Conservation (phyloP, 2,888 invertebrate species). For the Achlya flavicornis region DNA sequence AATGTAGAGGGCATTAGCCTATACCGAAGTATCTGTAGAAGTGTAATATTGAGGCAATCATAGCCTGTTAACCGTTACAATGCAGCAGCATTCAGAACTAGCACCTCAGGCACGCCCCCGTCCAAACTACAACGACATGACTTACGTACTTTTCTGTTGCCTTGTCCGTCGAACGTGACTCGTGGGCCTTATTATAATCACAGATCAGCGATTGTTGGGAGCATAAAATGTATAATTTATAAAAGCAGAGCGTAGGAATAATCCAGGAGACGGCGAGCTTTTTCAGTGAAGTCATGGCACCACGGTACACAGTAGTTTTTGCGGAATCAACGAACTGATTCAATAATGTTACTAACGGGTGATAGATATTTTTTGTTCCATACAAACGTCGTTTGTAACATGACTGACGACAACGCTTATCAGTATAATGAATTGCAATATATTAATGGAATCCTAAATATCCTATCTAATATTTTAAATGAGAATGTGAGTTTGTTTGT, state of each 20-base stretch:
- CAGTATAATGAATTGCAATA: constrained; percentile 26
- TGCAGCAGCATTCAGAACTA: constrained; percentile 51
- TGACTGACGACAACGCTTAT: constrained; percentile 44
- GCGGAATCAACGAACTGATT: constrained; percentile 49
- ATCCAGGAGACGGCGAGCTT: constrained; percentile 53
- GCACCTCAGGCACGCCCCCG: constrained; percentile 53
- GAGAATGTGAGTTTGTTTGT: too few relatives aligned
- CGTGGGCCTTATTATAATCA: constrained; percentile 78
- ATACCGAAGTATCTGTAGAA: constrained; percentile 46
- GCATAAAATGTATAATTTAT: constrained; percentile 80
- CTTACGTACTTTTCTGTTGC: constrained; percentile 46
- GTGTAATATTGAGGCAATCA: constrained; percentile 61
- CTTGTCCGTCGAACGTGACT: constrained; percentile 69
- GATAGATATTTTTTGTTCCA: constrained; percentile 49
- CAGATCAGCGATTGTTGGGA: constrained; percentile 80
- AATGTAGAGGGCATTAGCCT: constrained; percentile 46
- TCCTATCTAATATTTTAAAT: too few relatives aligned
- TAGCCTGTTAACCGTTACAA: constrained; percentile 59
- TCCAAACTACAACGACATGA: constrained; percentile 56
- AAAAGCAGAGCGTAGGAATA: constrained; percentile 65
- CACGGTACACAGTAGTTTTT: constrained; percentile 68
- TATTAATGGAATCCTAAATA: constrained; percentile 26
- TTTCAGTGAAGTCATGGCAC: constrained; percentile 55
- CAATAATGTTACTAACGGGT: constrained; percentile 46
- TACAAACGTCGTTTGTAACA: constrained; percentile 46